Base-by-base conservation (phyloP, 2,113 vertebrate species). In the Mesitornis unicolor region DNA sequence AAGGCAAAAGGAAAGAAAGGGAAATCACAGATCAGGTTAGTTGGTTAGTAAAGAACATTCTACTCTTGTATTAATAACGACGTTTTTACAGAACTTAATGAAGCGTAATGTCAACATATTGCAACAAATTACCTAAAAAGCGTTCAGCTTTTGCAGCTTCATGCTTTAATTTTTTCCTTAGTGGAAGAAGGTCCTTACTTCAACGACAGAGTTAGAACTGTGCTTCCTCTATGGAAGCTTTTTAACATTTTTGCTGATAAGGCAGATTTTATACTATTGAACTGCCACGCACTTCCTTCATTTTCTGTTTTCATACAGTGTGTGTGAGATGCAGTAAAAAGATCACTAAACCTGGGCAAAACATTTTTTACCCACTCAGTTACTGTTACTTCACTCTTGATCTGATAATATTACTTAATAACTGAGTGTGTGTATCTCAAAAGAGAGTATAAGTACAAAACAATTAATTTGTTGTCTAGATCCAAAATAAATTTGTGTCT, bases 1-100 rank as follows among this genome's bases (percentile, higher is more conserved):
- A 90, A 81, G n/a, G 79, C 65, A 36, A 73, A 86, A 79, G 67
- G 69, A 86, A 76, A 90, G 64, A 90, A 77, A 87, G n/a, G 87
- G 73, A 95, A 91, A 78, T 68, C 60, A 93, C n/a, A 87, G 38
- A 48, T 69, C n/a, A 68, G 47, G 75, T 97, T 95, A 96, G 84
- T 70, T 70, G 45, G 80, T 96, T 96, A 97, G 88, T 92, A 91
- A 73, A 87, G 42, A 90, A 84, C 35, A 65, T 68, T 84, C 51
- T 50, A 36, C 42, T 78, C 5, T 28, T n/a, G 14, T 56, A 79
- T 78, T 56, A 84, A 61, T 70, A 76, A 53, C 10, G 8, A 28
- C 7, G 31, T 45, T 91, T 64, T 89, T 77, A 75, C 21, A 86
- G 51, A 90, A 51, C 60, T 65, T 74, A 19, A 85, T 57, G 73